phyloP scores from a whole-genome alignment of 2,888 invertebrate species.

The Eupeodes latifasciatus region DNA sequence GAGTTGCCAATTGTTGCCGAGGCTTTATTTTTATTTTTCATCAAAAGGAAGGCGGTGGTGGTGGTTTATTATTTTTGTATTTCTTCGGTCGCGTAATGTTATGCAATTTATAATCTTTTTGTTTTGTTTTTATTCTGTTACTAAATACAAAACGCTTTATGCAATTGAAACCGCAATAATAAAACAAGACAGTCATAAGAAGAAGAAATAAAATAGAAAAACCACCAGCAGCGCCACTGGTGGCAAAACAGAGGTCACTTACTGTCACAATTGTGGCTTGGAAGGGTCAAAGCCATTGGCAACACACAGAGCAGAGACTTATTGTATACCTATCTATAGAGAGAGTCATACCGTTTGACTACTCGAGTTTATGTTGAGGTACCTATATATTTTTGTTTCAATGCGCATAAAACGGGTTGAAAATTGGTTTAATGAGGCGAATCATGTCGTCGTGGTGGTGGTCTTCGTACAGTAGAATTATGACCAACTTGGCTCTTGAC shows the following conservation, averaged over 20 bases:
- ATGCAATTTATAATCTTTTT: conserved; percentile 30
- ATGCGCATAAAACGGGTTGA: conserved; percentile 52
- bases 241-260: conserved; percentile 56
- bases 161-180: conserved; percentile 62
- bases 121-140: not conserved
- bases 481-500: conserved; percentile 36
- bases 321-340: no score
- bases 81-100: conserved; percentile 39
- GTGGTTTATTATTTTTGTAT: conserved; percentile 49
- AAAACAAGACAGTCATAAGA: conserved; percentile 57
- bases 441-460: conserved; percentile 52
- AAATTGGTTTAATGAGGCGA: conserved; percentile 70
- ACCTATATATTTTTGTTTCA: conserved; percentile 14
- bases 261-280: conserved; percentile 56
- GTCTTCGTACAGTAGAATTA: conserved; percentile 14
- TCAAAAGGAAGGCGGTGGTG: conserved; percentile 30
- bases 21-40: not conserved
- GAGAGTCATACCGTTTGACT: conserved; percentile 31
- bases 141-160: conserved; percentile 52
- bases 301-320: conserved; percentile 7
- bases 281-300: conserved; percentile 74
- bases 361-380: not conserved
- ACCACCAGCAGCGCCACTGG: conserved; percentile 4
- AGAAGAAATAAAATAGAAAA: conserved; percentile 13
- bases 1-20: not conserved